A percentile compares a stretch with the other conserved stretches of the same genome.
These are phyloP conservation scores for Bergia puertoricense DNA, from an alignment of 92 coral and sea anemone species.

Conservation along the genomic window DNA sequence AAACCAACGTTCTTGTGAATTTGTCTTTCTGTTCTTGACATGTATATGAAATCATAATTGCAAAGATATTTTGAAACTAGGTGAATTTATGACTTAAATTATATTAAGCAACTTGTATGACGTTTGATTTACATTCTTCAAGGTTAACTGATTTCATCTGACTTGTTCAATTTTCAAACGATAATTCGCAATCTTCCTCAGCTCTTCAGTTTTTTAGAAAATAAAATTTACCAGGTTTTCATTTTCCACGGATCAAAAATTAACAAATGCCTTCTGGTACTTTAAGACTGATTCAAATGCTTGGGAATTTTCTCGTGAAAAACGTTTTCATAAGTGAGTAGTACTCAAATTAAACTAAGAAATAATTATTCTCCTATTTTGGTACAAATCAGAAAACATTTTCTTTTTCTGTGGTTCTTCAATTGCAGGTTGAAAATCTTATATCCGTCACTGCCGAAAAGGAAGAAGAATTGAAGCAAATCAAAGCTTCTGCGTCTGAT, in stretches of 20 bases:
- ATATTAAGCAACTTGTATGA: no score
- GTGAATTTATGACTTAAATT: no score
- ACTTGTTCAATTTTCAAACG: no score
- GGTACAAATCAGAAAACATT: not conserved
- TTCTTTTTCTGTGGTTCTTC: not conserved
- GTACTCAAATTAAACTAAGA: not conserved
- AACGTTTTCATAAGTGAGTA: not conserved
- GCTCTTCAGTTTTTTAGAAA: not conserved
- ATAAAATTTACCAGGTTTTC: not conserved
- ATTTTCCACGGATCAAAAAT: not conserved
- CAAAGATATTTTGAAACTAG: no score
- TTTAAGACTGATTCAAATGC: not conserved
- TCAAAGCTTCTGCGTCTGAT: constrained; percentile 65
- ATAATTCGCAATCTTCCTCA: not conserved
- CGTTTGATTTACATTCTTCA: no score
- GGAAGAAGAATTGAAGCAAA: constrained; percentile 65
- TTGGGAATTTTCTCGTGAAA: not conserved
- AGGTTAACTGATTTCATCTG: no score
- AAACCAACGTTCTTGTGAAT: no score
- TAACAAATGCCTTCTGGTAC: not conserved
- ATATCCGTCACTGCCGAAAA: constrained; percentile 54
- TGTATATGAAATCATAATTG: no score
- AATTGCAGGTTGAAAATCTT: constrained; percentile 65
- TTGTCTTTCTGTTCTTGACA: no score
- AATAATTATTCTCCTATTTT: not conserved